Base-by-base conservation (phyloP, 2,888 invertebrate genomes). In the Masnerella sp. region DNA sequence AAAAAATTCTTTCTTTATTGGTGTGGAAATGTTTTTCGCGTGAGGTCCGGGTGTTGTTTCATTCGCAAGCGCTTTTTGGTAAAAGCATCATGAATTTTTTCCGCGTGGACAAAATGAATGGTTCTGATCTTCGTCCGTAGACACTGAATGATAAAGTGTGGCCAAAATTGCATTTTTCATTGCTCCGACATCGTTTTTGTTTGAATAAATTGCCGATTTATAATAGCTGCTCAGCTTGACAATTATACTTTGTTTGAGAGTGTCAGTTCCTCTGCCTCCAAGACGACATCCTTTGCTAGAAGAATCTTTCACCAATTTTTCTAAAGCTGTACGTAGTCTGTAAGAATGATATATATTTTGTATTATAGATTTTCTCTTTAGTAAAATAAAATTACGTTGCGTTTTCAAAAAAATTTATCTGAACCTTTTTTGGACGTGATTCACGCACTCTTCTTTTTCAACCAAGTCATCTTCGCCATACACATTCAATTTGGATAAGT, bases 21-120 rank as follows among this genome's bases (percentile, higher is more conserved):
- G 30, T 7, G 56, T 42, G 5, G 18, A 28, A 56, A 56, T 5
- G 20, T 30, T 30, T 17, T 30, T n/a, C 18, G 17, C 1, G 5
- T 43, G 32, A 2, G 20, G 30, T n/a, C 12, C 22, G n/a, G 14
- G 14, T 14, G 12, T 32, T 58, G 22, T 17, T n/a, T 34, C 2
- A 22, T 42, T 34, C 0, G 32, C 18, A 28, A 49, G 17, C 25
- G 40, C 28, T 54, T 40, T 54, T 40, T 62, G 47, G 25, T 64
- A 64, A 58, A 64, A 64, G 15, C 64, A 71, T 58, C 62, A 64
- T 25, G 62, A 64, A 30, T 30, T 34, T 28, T 17, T 58, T 36
- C 71, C 58, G 25, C 22, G 12, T 4, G 59, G 58, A 38, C 71
- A 70, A 11, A 22, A 64, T 2, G 14, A n/a, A 8, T 70, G 49